Base-by-base conservation (phyloP, 2,113 vertebrate genomes). In the Procavia capensis region DNA sequence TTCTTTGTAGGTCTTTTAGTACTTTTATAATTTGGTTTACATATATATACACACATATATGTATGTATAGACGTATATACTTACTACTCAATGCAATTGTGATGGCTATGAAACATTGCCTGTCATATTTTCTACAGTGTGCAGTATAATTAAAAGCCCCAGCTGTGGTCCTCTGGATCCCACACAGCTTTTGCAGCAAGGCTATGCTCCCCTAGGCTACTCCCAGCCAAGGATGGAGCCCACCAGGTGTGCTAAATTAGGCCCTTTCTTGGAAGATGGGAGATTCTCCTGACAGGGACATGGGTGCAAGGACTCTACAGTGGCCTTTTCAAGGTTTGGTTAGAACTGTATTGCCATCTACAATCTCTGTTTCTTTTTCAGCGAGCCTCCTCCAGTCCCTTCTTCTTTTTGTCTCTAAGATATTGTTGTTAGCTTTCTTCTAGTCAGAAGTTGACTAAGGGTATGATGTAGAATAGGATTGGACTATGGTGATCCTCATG, bases 341-440 rank as follows among this genome's bases (percentile, higher is more conserved):
- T 39, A 31, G 36, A 39, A 20, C 16, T 7, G 3, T 13, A 5
- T 57, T 19, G 5, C 7, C 9, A 0, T 31, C n/a, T 36, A 2
- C 6, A 31, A 5, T 22, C 7, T 54, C 4, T 13, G 13, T 61
- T 6, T 27, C 22, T 47, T 24, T 2, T 16, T 20, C 22, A 27
- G 20, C 25, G 6, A 13, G 5, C 24, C 17, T 59, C 36, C 29
- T 36, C 59, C 1, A 43, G 5, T 25, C 0, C 39, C 50, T 3
- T 64, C n/a, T 17, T 2, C 3, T 9, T 25, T 39, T 54, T 36
- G 68, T 2, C 68, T 19, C 9, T 8, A 2, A 5, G 4, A n/a
- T 70, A n/a, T 36, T n/a, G 68, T 20, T 36, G 14, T 34, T 34
- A 68, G 13, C 66, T 68, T 31, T 6, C 34, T 68, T n/a, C 3